Evolutionary conservation across 2,113 vertebrate species (phyloP).

Genomic region (Corythaixoides concolor): DNA sequence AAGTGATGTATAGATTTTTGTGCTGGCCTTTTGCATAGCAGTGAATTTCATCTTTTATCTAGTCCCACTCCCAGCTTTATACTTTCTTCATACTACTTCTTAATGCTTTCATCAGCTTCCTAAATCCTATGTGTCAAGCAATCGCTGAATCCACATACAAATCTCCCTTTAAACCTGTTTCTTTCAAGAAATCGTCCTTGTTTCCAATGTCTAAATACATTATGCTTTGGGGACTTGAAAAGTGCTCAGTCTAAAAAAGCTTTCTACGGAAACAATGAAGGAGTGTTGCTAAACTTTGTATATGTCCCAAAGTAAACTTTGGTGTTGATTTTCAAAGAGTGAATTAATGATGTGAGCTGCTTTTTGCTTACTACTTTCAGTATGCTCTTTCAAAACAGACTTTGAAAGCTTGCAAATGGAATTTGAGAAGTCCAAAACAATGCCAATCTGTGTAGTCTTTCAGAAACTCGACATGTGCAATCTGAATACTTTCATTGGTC

Average conservation of each 20-base stretch:
- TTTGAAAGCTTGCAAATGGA: not conserved
- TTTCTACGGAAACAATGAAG: not conserved
- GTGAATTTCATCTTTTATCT: conserved; percentile 41
- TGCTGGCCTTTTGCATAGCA: conserved; percentile 45
- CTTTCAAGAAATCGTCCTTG: not conserved
- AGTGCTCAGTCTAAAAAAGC: not conserved
- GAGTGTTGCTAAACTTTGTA: not conserved
- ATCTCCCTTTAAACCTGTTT: conserved; percentile 52
- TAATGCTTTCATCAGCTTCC: conserved; percentile 48
- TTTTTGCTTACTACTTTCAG: not conserved
- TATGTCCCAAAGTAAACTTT: not conserved
- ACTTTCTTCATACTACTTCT: not conserved
- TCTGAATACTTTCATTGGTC: not conserved
- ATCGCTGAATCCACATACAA: conserved; percentile 46
- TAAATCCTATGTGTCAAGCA: conserved; percentile 48
- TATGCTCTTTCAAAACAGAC: not conserved
- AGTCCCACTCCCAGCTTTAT: conserved; percentile 42
- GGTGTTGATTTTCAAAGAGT: not conserved
- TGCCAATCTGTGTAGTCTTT: not conserved
- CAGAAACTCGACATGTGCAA: not conserved
- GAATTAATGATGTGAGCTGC: not conserved
- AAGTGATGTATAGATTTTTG: conserved; percentile 66
- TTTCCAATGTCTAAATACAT: conserved; percentile 4
- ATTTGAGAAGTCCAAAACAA: not conserved
- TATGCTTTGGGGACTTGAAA: not conserved